A percentile compares a stretch with the other conserved stretches of the same genome.
Evolutionary conservation across 64 coral and sea anemone species (phyloP).

Genomic region (Stylophora pistillata): DNA sequence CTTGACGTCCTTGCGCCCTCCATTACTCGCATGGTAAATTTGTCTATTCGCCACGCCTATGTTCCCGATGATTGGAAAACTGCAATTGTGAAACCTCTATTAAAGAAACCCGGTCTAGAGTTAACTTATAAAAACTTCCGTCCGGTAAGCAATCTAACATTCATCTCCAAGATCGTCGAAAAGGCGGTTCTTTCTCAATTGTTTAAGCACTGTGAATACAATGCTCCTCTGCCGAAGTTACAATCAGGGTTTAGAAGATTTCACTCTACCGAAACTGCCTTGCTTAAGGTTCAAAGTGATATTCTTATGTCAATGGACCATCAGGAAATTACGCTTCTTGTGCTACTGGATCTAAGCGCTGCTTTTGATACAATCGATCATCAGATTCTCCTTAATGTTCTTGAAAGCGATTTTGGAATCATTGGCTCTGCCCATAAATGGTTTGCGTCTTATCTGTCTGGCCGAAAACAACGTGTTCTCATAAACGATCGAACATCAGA

Average conservation of each 20-base stretch:
- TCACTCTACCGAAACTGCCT: conserved; percentile 28
- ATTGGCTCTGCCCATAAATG: conserved; percentile 30
- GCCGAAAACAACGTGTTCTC: conserved; percentile 4
- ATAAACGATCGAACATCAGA: neutral
- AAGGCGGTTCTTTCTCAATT: conserved; percentile 33
- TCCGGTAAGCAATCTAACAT: conserved; percentile 25
- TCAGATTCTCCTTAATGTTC: conserved; percentile 10
- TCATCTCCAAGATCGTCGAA: conserved; percentile 21
- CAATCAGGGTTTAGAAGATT: conserved; percentile 16
- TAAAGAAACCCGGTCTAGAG: conserved; percentile 25
- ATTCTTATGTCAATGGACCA: conserved; percentile 12
- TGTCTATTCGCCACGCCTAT: neutral
- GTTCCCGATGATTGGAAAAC: conserved; percentile 1
- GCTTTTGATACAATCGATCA: conserved; percentile 31
- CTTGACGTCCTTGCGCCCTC: neutral
- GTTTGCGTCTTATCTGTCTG: conserved; percentile 38
- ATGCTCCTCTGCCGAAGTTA: conserved; percentile 1
- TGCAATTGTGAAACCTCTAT: neutral
- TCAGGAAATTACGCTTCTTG: conserved; percentile 14
- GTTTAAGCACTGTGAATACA: conserved; percentile 8
- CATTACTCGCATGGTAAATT: neutral
- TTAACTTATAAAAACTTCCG: conserved; percentile 23
- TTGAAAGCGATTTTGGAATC: conserved; percentile 14
- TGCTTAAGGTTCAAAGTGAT: conserved; percentile 29
- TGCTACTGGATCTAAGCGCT: neutral